Percentiles rank a stretch among this genome's conserved stretches.
phyloP scores from a whole-genome alignment of 2,888 invertebrate genomes.

The Leuctra nigra region DNA sequence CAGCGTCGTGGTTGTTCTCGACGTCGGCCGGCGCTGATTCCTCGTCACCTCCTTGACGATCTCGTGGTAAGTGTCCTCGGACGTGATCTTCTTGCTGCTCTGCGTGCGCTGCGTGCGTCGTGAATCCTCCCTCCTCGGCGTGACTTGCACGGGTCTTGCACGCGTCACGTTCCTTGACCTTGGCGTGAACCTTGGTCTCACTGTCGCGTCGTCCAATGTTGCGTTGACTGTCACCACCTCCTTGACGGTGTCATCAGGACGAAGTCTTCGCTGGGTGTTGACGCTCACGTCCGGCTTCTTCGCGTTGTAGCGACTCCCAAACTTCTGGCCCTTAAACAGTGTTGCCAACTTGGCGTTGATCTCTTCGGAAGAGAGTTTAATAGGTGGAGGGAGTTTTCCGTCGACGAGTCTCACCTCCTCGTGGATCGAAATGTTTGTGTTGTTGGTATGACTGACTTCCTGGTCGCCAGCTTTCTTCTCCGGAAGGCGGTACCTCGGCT shows the following conservation, averaged over 20 bases:
- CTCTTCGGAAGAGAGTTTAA: slow-evolving; percentile 1
- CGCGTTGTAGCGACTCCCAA: slow-evolving; percentile 10
- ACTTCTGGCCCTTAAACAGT: slow-evolving; percentile 6
- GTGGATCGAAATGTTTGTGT: slow-evolving; percentile 7
- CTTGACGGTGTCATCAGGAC: background rate
- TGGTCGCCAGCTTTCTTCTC: background rate
- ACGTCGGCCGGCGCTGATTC: background rate
- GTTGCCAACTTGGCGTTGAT: slow-evolving; percentile 13
- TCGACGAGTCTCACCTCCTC: background rate
- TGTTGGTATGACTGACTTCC: background rate
- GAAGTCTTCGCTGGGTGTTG: background rate
- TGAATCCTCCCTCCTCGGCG: background rate
- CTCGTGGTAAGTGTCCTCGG: background rate
- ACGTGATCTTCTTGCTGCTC: background rate
- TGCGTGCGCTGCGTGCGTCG: background rate
- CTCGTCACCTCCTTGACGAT: slow-evolving; percentile 2
- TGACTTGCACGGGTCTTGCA: background rate
- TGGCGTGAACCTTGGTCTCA: background rate
- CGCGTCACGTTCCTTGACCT: background rate
- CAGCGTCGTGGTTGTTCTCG: background rate
- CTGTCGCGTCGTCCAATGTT: background rate
- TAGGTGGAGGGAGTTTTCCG: background rate
- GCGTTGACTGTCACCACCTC: background rate
- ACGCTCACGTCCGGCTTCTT: slow-evolving; percentile 2
- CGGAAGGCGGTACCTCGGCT: slow-evolving; percentile 2